Conservation (phyloP, 1,140 invertebrate genomes). For the Scaptomyza hsui region DNA sequence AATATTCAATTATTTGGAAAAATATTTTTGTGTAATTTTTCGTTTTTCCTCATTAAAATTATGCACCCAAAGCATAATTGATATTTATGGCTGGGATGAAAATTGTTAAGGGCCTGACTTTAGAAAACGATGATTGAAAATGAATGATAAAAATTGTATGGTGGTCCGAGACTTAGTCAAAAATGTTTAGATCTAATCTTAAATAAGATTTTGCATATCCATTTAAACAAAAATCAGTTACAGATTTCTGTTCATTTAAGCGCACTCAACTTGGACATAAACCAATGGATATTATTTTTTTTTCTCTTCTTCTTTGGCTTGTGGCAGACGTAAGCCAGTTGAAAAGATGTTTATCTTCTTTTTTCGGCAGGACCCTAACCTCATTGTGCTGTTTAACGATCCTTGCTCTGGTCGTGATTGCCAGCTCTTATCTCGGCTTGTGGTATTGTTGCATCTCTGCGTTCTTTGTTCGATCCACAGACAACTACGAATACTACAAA, state of each 20-base stretch:
- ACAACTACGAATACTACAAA: constrained; percentile 37
- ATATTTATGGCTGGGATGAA: constrained; percentile 59
- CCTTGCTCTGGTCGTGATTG: constrained; percentile 54
- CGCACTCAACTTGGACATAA: constrained; percentile 64
- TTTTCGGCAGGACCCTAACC: constrained; percentile 19
- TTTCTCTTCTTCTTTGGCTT: constrained; percentile 55
- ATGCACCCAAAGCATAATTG: constrained; percentile 56
- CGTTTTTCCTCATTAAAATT: constrained; percentile 75
- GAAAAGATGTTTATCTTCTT: constrained; percentile 61
- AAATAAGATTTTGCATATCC: constrained; percentile 77
- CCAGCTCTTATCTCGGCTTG: constrained; percentile 74
- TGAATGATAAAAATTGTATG: constrained; percentile 33
- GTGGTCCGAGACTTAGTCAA: constrained; percentile 11
- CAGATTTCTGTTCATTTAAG: constrained; percentile 58
- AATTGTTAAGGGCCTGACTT: background rate
- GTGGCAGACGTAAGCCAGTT: constrained; percentile 61
- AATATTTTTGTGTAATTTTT: constrained; percentile 44
- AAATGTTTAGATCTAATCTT: constrained; percentile 57
- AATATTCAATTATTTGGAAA: constrained; percentile 37
- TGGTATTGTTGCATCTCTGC: constrained; percentile 63
- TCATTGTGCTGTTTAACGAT: constrained; percentile 60
- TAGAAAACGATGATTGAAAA: constrained; percentile 4
- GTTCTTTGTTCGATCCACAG: constrained; percentile 42
- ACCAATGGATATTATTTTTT: constrained; percentile 23
- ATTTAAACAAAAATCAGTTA: constrained; percentile 20